phyloP scores from a whole-genome alignment of 53 echinoderm and acorn worm species.

The Astropecten irregularis region DNA sequence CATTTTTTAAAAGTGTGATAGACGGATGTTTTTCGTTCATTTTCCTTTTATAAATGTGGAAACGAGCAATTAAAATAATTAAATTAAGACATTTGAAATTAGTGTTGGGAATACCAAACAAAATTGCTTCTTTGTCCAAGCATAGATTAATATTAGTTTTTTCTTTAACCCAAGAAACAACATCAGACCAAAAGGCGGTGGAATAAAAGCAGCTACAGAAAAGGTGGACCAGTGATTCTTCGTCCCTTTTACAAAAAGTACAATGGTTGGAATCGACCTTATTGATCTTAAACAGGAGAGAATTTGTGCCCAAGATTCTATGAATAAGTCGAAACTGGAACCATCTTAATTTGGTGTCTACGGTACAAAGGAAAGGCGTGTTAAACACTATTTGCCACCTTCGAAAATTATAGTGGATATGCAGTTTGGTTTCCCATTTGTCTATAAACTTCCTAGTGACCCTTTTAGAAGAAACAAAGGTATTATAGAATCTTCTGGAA shows the following conservation, averaged over 20 bases:
- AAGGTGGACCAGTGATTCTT: no score
- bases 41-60: no score
- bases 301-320: slow-evolving; percentile 2
- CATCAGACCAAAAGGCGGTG: no score
- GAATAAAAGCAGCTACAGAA: background rate
- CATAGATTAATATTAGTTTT: background rate
- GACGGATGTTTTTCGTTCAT: no score
- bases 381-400: background rate
- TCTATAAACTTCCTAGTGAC: background rate
- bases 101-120: background rate
- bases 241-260: no score
- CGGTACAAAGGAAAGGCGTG: background rate
- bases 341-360: background rate
- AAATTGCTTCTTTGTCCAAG: background rate
- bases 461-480: background rate
- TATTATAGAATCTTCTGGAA: background rate
- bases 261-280: background rate
- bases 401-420: background rate
- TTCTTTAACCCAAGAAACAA: no score
- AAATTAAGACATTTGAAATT: no score
- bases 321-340: slow-evolving; percentile 9
- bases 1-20: no score
- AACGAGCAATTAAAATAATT: no score
- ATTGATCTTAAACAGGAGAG: background rate
- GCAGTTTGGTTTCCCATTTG: background rate